phyloP scores from a whole-genome alignment of 2,888 invertebrate genomes.

The Pecten maximus region DNA sequence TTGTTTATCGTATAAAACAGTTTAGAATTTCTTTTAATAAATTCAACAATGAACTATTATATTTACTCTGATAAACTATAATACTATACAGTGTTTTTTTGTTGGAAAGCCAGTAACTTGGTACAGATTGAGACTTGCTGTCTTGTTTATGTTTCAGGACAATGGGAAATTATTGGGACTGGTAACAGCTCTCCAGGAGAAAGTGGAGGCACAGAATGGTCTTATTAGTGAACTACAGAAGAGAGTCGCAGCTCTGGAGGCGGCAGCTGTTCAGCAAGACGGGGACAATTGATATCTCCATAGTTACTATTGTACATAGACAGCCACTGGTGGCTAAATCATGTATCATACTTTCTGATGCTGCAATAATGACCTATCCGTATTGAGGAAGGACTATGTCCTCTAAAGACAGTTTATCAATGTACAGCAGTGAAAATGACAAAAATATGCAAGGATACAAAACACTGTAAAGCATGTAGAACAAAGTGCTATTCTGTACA shows the following conservation, averaged over 20 bases:
- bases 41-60: too few relatives aligned
- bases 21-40: too few relatives aligned
- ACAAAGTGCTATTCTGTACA: slow-evolving; percentile 6
- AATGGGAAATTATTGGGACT: slow-evolving; percentile 67
- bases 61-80: too few relatives aligned
- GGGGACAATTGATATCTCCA: background rate
- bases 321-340: background rate
- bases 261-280: background rate
- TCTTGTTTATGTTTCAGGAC: slow-evolving; percentile 28
- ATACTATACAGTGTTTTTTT: slow-evolving; percentile 55
- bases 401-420: background rate
- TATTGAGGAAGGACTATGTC: background rate
- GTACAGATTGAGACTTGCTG: background rate
- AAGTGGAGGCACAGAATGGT: slow-evolving; percentile 71
- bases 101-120: too few relatives aligned
- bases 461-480: background rate
- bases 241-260: slow-evolving; percentile 66
- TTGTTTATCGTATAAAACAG: too few relatives aligned
- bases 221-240: slow-evolving; percentile 70
- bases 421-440: background rate
- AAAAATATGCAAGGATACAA: background rate
- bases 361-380: background rate
- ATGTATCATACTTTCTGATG: background rate
- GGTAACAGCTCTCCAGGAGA: slow-evolving; percentile 69
- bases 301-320: background rate